phyloP scores from a whole-genome alignment of 2,797 vertebrate species.

The Sebastes diaconus region DNA sequence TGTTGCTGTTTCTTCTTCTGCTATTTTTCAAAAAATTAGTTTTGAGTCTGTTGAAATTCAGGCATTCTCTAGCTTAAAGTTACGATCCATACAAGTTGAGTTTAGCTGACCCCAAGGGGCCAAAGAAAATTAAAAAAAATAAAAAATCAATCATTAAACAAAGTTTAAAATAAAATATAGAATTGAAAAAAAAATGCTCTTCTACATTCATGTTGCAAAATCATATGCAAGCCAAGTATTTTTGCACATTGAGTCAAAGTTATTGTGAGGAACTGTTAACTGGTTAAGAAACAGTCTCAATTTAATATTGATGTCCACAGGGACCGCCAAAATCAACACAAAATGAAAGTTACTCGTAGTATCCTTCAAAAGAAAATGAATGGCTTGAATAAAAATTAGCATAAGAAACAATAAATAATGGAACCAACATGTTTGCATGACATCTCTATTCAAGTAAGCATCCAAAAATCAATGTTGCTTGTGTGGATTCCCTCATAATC shows the following conservation, averaged over 20 bases:
- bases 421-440: too few species aligned
- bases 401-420: too few species aligned
- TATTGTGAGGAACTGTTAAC: too few species aligned
- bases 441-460: too few species aligned
- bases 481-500: neutral
- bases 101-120: neutral
- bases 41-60: neutral
- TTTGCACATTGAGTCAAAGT: too few species aligned
- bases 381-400: too few species aligned
- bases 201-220: neutral
- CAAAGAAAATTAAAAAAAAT: too few species aligned
- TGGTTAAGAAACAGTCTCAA: too few species aligned
- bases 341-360: neutral
- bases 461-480: neutral
- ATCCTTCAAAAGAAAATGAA: neutral
- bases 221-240: neutral
- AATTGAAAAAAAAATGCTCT: neutral
- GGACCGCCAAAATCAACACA: neutral
- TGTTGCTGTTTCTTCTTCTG: neutral
- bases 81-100: neutral
- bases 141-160: too few species aligned
- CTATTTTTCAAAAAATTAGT: neutral
- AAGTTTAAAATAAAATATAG: too few species aligned
- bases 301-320: too few species aligned
- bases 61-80: neutral